Conservation (phyloP, 2,797 vertebrate species). For the Alosa sapidissima region DNA sequence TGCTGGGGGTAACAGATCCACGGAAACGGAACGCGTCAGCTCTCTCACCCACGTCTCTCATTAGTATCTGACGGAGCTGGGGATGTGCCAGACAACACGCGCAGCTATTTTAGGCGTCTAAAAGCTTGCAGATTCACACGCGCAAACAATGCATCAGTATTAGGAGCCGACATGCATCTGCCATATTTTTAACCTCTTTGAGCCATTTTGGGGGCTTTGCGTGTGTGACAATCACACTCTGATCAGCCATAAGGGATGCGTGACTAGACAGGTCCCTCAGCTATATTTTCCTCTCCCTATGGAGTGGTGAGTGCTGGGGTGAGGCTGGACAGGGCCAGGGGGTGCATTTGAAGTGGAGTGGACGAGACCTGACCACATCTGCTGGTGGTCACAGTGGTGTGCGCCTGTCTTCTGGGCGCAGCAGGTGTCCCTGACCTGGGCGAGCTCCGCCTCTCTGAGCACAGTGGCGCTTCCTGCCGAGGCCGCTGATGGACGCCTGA, state of each 20-base stretch:
- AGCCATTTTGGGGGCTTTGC: neutral
- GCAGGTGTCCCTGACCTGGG: conserved; percentile 24
- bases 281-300: neutral
- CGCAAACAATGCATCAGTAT: neutral
- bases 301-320: neutral
- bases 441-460: conserved; percentile 27
- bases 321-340: neutral
- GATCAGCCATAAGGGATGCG: neutral
- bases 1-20: neutral
- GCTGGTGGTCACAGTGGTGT: conserved; percentile 63
- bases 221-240: neutral
- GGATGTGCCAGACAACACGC: neutral
- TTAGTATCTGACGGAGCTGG: neutral
- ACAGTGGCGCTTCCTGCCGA: conserved; percentile 33
- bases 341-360: neutral
- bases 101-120: neutral
- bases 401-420: conserved; percentile 34
- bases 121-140: neutral
- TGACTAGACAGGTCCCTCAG: neutral
- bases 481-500: conserved; percentile 55
- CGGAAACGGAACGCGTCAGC: neutral
- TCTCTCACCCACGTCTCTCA: conserved; percentile 14
- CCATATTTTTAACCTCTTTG: neutral
- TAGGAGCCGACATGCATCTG: neutral
- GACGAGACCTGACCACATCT: conserved; percentile 52